Evolutionary conservation across 2,888 invertebrate species (phyloP).

Genomic region (Drosophila mimetica): DNA sequence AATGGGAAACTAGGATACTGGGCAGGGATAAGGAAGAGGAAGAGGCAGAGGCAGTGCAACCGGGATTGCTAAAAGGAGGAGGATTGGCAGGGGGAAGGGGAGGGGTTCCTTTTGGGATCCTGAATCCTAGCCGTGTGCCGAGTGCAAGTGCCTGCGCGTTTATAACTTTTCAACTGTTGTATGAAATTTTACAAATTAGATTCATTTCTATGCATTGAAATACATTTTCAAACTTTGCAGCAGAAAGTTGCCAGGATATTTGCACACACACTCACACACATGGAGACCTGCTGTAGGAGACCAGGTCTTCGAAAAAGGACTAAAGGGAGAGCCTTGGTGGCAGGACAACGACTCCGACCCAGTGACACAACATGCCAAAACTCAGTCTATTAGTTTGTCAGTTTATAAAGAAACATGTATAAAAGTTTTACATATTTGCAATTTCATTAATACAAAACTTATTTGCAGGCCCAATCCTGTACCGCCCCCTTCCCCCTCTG

Average conservation of each 20-base stretch:
- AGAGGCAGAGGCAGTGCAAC: slow-evolving; percentile 10
- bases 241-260: slow-evolving; percentile 79
- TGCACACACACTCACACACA: slow-evolving; percentile 51
- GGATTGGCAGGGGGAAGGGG: background rate
- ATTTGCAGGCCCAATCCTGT: slow-evolving; percentile 49
- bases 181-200: slow-evolving; percentile 81
- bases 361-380: slow-evolving; percentile 72
- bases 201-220: slow-evolving; percentile 80
- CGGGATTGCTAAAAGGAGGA: slow-evolving; percentile 8
- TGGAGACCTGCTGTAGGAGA: slow-evolving; percentile 20
- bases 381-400: slow-evolving; percentile 79
- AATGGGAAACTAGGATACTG: slow-evolving; percentile 25
- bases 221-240: slow-evolving; percentile 77
- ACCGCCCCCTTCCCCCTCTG: slow-evolving; percentile 30
- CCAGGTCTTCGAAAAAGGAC: slow-evolving; percentile 43
- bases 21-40: slow-evolving; percentile 19
- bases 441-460: slow-evolving; percentile 80
- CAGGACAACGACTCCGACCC: slow-evolving; percentile 40
- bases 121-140: slow-evolving; percentile 56
- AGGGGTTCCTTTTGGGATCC: slow-evolving; percentile 1
- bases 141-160: slow-evolving; percentile 79
- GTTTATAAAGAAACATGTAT: slow-evolving; percentile 78
- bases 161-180: slow-evolving; percentile 80
- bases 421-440: slow-evolving; percentile 78
- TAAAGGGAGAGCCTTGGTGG: background rate